phyloP scores from a whole-genome alignment of 2,113 vertebrate genomes.

The Brachirus orientalis region DNA sequence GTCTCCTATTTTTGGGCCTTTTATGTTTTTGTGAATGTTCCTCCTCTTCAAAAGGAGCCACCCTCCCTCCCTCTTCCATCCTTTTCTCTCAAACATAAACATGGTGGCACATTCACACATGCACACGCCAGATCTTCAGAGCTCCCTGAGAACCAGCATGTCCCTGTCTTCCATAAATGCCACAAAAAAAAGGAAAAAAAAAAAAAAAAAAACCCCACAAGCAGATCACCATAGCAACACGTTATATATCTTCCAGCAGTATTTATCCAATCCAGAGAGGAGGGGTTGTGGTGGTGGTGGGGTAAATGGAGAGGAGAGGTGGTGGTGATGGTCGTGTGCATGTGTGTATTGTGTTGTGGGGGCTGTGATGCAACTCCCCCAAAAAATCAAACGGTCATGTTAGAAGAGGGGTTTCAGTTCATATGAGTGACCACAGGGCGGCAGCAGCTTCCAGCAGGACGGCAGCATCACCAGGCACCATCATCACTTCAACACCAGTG shows the following conservation, averaged over 20 bases:
- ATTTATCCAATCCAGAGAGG: slow-evolving; percentile 73
- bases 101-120: slow-evolving; percentile 28
- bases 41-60: slow-evolving; percentile 38
- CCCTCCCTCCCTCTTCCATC: not conserved
- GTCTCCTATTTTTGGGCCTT: slow-evolving; percentile 61
- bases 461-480: slow-evolving; percentile 15
- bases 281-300: slow-evolving; percentile 34
- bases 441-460: slow-evolving; percentile 64
- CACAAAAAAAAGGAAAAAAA: slow-evolving; percentile 48
- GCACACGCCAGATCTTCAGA: slow-evolving; percentile 56
- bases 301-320: slow-evolving; percentile 38
- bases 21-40: slow-evolving; percentile 45
- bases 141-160: slow-evolving; percentile 62
- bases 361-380: slow-evolving; percentile 63
- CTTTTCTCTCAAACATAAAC: slow-evolving; percentile 38
- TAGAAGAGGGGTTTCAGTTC: slow-evolving; percentile 22
- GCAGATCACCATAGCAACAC: slow-evolving; percentile 85
- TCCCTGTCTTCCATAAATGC: slow-evolving; percentile 67
- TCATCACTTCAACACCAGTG: slow-evolving; percentile 25
- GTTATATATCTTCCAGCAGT: slow-evolving; percentile 80
- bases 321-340: slow-evolving; percentile 13
- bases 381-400: slow-evolving; percentile 58
- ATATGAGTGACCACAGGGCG: slow-evolving; percentile 37
- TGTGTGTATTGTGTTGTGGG: slow-evolving; percentile 5
- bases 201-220: slow-evolving; percentile 41